Evolutionary conservation across 2,888 invertebrate genomes (phyloP), one percentile per base, ranked within the genome.

Genomic region (Xestia ashworthii): DNA sequence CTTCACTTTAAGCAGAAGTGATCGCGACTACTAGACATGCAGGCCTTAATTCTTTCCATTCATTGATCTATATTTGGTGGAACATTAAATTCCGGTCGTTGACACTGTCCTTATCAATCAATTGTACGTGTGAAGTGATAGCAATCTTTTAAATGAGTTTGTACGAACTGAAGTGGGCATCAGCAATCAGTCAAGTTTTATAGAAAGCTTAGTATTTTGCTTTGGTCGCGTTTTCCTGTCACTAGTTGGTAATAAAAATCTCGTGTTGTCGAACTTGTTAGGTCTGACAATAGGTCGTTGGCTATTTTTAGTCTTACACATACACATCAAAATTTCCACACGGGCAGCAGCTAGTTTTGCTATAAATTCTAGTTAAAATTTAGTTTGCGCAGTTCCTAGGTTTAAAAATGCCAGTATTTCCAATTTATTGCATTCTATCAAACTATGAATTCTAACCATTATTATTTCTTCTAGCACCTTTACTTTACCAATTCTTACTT

Each of bases 101-200:
- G 74, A 55, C 70, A 38, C n/a, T 41, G 38, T 11, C 71, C 55
- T 64, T 80, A 25, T 16, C 60, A 19, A 64, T 74, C 25, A 46
- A 55, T 55, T 82, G 53, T 48, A 62, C 38, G 74, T 67, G 32
- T 41, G 44, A 32, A 64, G 0, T 75, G 66, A 84, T 83, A 65
- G 48, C n/a, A 38, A 83, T 74, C 75, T 38, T 44, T 60, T 16
- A 19, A 58, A 11, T 77, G n/a, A 53, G 41, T 44, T 72, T 3
- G 19, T 44, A 41, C 3, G n/a, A 71, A 55, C 14, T 55, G 11
- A 3, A 5, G 19, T 44, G 46, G 22, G 12, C 25, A 64, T 79
- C 72, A 38, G 46, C 19, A 22, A 69, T 62, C 44, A 38, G 50
- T 76, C n/a, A 12, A 14, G 19, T 41, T 22, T 0, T 48, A 32